Percentiles rank a stretch among this genome's conserved stretches.
Evolutionary conservation across 2,113 vertebrate genomes (phyloP).

Genomic region (Calidris pugnax): DNA sequence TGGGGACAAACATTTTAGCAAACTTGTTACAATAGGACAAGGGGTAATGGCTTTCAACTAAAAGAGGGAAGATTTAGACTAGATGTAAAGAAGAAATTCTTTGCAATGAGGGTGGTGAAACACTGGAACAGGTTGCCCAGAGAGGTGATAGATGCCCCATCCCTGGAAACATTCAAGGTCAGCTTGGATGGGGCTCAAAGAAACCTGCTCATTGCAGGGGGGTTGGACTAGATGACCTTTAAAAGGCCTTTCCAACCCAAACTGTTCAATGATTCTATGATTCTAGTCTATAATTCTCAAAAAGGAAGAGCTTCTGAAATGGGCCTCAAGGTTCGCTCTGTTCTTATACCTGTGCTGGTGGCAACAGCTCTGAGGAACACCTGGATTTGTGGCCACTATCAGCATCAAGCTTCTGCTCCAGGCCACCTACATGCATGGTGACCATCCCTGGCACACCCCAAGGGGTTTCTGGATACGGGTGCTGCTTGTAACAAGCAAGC

Average conservation of each 20-base stretch:
- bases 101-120: not conserved
- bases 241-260: not conserved
- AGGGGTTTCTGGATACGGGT: not conserved
- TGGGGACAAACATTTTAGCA: not conserved
- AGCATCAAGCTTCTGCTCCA: not conserved
- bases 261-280: not conserved
- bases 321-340: not conserved
- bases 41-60: not conserved
- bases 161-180: not conserved
- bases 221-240: not conserved
- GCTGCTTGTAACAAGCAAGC: not conserved
- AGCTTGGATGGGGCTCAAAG: not conserved
- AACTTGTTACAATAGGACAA: not conserved
- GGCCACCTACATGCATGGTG: rapidly evolving
- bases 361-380: not conserved
- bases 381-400: not conserved
- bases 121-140: not conserved
- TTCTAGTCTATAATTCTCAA: not conserved
- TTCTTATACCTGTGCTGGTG: not conserved
- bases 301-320: not conserved
- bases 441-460: not conserved
- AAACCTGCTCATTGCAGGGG: not conserved
- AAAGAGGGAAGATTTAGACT: not conserved
- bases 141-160: not conserved
- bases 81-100: not conserved